These are phyloP conservation scores for Cryptoleucopteryx plumbea DNA, from an alignment of 2,113 vertebrate genomes.

Conservation along the genomic window DNA sequence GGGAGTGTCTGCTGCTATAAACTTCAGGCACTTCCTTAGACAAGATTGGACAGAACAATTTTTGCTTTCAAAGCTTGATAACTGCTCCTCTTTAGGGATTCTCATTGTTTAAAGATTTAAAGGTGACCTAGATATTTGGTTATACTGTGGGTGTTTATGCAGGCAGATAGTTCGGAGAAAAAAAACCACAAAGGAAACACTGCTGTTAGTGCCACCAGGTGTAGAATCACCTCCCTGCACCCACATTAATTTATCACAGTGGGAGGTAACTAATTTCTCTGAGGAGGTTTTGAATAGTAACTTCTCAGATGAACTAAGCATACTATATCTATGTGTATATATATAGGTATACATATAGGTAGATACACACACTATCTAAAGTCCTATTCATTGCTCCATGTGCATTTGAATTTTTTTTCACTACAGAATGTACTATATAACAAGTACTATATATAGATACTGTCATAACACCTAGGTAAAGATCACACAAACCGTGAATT, in stretches of 20 bases:
- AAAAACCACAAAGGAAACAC: not conserved
- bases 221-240: not conserved
- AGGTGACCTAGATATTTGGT: not conserved
- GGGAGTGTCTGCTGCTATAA: not conserved
- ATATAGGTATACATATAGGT: not conserved
- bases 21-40: not conserved
- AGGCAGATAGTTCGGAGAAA: not conserved
- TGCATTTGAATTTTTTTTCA: not conserved
- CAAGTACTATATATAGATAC: not conserved
- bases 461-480: not conserved
- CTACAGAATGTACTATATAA: not conserved
- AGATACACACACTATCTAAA: not conserved
- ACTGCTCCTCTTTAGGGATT: not conserved
- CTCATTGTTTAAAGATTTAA: not conserved
- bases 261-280: not conserved
- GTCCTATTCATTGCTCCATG: not conserved
- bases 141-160: not conserved
- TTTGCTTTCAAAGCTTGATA: not conserved
- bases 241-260: not conserved
- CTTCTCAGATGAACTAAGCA: not conserved
- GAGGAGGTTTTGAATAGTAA: not conserved
- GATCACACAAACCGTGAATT: not conserved
- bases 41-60: not conserved
- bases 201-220: not conserved
- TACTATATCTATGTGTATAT: fast-evolving